Evolutionary conservation across 1,140 invertebrate species (phyloP).

Genomic region (Cyrtorhinus lividipennis): DNA sequence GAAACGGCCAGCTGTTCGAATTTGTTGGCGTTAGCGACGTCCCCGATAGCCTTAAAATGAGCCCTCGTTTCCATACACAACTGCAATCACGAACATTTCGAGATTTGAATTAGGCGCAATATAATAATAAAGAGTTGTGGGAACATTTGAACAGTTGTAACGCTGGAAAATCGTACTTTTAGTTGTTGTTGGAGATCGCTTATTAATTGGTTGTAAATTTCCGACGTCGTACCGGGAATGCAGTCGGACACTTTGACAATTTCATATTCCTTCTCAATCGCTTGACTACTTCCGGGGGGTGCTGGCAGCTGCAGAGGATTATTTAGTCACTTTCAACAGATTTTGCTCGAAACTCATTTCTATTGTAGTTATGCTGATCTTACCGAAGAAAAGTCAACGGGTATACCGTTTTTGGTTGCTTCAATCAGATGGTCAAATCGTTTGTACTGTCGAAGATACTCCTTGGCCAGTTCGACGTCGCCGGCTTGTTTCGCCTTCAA

Average conservation of each 20-base stretch:
- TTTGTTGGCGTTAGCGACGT: constrained; percentile 73
- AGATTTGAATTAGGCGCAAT: too few species aligned
- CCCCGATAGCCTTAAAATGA: constrained; percentile 84
- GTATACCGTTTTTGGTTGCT: constrained; percentile 70
- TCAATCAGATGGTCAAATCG: constrained; percentile 83
- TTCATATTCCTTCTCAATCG: constrained; percentile 57
- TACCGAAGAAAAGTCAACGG: constrained; percentile 73
- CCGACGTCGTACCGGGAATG: constrained; percentile 34
- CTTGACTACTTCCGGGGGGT: constrained; percentile 53
- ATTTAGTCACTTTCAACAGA: neutral
- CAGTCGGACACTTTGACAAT: constrained; percentile 52
- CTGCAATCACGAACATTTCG: too few species aligned
- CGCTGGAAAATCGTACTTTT: too few species aligned
- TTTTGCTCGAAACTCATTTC: neutral
- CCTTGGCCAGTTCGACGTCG: constrained; percentile 76
- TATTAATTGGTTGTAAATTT: constrained; percentile 62
- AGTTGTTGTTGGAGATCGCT: constrained; percentile 70
- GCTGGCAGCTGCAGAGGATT: constrained; percentile 54
- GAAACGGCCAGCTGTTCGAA: constrained; percentile 76
- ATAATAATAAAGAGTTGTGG: too few species aligned
- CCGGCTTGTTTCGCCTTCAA: constrained; percentile 69
- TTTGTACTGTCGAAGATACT: constrained; percentile 77
- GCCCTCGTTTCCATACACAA: constrained; percentile 72
- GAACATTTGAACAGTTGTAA: too few species aligned
- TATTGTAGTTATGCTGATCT: constrained; percentile 24